Evolutionary conservation across 2,797 vertebrate genomes (phyloP).

Genomic region (Tolypeutes matacus): DNA sequence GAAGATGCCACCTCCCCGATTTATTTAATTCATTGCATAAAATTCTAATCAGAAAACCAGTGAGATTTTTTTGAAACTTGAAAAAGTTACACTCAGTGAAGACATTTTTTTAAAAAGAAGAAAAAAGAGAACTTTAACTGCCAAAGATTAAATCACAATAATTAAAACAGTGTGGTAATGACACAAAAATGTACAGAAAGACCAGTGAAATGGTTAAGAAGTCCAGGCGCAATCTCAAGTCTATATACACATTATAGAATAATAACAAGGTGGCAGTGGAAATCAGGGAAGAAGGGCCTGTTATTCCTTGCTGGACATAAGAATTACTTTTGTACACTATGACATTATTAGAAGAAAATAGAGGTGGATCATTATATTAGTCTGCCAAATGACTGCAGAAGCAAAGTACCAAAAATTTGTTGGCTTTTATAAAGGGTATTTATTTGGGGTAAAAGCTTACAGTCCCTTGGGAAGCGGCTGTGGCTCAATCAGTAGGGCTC

Average conservation of each 20-base stretch:
- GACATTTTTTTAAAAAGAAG: background rate
- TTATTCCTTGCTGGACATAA: background rate
- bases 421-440: no score
- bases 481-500: no score
- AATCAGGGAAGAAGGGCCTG: background rate
- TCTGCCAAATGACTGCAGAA: no score
- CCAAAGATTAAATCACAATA: background rate
- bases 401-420: no score
- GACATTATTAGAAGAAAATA: background rate
- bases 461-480: no score
- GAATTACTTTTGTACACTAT: background rate
- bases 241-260: background rate
- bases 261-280: background rate
- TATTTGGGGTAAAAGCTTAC: no score
- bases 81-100: conserved; percentile 27
- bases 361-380: background rate
- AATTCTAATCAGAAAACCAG: conserved; percentile 6
- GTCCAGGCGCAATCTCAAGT: background rate
- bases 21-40: background rate
- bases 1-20: background rate
- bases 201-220: background rate
- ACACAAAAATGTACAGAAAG: background rate
- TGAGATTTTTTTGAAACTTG: background rate
- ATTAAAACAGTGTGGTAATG: background rate
- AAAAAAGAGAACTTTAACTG: background rate